phyloP scores from a whole-genome alignment of 2,888 invertebrate species.

The Ryuthela nishihirai region DNA sequence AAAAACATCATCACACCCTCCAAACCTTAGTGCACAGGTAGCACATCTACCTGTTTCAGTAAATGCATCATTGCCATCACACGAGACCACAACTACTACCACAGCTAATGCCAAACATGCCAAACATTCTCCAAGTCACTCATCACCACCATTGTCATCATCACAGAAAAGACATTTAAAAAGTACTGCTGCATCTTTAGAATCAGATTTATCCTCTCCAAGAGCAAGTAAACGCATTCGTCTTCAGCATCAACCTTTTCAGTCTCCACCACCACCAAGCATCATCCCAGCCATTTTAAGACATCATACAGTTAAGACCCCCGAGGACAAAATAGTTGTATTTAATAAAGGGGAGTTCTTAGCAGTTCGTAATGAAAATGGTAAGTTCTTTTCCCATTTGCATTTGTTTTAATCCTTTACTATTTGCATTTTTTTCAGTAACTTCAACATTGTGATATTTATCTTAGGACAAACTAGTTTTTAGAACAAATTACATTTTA shows the following conservation, averaged over 20 bases:
- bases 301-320: slow-evolving; percentile 50
- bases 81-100: slow-evolving; percentile 7
- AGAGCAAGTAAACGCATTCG: slow-evolving; percentile 55
- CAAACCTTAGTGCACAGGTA: slow-evolving; percentile 5
- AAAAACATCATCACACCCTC: slow-evolving; percentile 11
- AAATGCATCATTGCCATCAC: slow-evolving; percentile 9
- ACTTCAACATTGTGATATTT: too few relatives aligned
- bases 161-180: slow-evolving; percentile 24
- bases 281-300: slow-evolving; percentile 36
- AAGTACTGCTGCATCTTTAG: neutral
- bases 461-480: too few relatives aligned
- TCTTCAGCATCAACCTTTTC: slow-evolving; percentile 72
- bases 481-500: too few relatives aligned
- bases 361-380: slow-evolving; percentile 85
- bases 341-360: slow-evolving; percentile 88
- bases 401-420: too few relatives aligned
- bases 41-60: neutral
- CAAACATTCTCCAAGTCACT: slow-evolving; percentile 1
- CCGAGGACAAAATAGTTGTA: slow-evolving; percentile 76
- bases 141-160: slow-evolving; percentile 16
- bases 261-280: slow-evolving; percentile 65
- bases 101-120: neutral
- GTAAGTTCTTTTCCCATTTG: slow-evolving; percentile 56
- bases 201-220: slow-evolving; percentile 8
- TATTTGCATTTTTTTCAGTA: too few relatives aligned